Conservation (phyloP, 1,140 invertebrate genomes). For the Drosophila miranda region DNA sequence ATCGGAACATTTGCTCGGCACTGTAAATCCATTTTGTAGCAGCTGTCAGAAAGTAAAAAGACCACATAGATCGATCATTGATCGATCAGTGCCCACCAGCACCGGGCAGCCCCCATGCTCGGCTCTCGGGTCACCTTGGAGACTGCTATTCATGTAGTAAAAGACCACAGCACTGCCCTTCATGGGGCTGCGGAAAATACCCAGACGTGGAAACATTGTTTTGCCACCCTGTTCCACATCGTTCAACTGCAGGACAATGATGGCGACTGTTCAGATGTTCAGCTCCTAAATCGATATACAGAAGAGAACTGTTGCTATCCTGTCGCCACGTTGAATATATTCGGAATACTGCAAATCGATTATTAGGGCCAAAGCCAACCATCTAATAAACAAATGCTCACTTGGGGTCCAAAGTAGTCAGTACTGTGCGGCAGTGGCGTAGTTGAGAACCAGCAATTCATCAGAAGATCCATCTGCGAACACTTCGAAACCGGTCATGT, state of each 20-base stretch:
- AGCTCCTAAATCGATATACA: not conserved
- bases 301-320: slow-evolving; percentile 14
- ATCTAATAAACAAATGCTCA: not conserved
- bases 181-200: not conserved
- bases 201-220: slow-evolving; percentile 2
- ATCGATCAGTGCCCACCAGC: not conserved
- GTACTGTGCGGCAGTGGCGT: slow-evolving; percentile 13
- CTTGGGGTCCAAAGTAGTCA: slow-evolving; percentile 8
- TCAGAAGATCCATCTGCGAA: not conserved
- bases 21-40: slow-evolving; percentile 8
- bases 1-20: slow-evolving; percentile 12
- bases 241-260: slow-evolving; percentile 2
- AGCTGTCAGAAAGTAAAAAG: not conserved
- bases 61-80: not conserved
- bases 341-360: not conserved
- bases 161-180: slow-evolving; percentile 14
- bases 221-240: slow-evolving; percentile 17
- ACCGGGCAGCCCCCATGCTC: slow-evolving; percentile 12
- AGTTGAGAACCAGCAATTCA: slow-evolving; percentile 8
- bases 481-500: slow-evolving; percentile 9
- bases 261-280: not conserved
- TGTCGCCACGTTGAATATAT: not conserved
- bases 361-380: not conserved
- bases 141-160: slow-evolving; percentile 1
- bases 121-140: not conserved